Evolutionary conservation across 2,113 vertebrate genomes (phyloP), one percentile per base, ranked within the genome.

Genomic region (Lepidothrix coronata): DNA sequence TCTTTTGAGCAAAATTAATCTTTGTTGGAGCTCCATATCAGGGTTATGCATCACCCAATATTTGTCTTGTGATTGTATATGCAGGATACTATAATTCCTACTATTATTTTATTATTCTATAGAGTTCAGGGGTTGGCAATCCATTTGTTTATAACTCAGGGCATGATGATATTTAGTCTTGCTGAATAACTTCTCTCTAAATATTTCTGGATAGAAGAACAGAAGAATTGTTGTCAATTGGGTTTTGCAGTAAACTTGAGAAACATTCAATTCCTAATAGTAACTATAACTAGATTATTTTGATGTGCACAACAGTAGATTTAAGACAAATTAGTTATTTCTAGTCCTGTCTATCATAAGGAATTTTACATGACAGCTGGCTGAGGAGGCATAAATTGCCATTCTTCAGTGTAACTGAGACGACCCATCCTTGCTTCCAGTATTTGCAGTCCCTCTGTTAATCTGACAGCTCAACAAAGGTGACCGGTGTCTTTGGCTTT

Each of bases 321-420:
- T 94, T 89, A 55, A 91, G 62, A 66, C 27, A 92, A 92, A 94
- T 59, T 43, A 68, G 51, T 77, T 95, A 72, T 75, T 96, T 96
- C 93, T 91, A 91, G 90, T 91, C 70, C 90, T 92, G 95, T 90
- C 97, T 91, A 23, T 92, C 90, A 83, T 51, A 92, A 82, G 74
- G 88, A 96, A 88, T 96, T 92, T 88, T 94, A 73, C 84, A 66
- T 92, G 96, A 89, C 97, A 97, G 80, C 83, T 88, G 73, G 62
- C 75, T 96, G 94, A 91, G 86, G 96, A 85, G 90, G 86, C 66
- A 91, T 89, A 95, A 96, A 97, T 95, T 95, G 91, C 59, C 96
- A 97, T 97, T 97, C 96, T 93, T 97, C 67, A 33, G 94, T 97
- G 97, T 93, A 97, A 97, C 85, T 90, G 96, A 97, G 95, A 97